Base-by-base conservation (phyloP, 2,113 vertebrate genomes). In the Phainopepla nitens region DNA sequence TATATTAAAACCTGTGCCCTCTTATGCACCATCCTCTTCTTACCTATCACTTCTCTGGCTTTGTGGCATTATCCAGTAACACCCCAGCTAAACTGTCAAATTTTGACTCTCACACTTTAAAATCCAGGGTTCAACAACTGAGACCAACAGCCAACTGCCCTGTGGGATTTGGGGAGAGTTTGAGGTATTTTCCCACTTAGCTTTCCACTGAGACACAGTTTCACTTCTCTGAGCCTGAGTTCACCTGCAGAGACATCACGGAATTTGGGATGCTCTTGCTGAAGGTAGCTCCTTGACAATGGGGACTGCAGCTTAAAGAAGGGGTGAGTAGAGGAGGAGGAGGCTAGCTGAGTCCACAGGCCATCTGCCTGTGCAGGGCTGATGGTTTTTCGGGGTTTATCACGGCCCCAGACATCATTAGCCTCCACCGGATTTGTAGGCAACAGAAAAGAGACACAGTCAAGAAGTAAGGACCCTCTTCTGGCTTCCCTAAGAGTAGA, bases 121-220 rank as follows among this genome's bases (percentile, higher is more conserved):
- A 61, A 4, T 1, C 10, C 3, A 5, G 29, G 5, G 13, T 45
- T 62, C 44, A 75, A 36, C 2, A 7, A 22, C 11, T 25, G 60
- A 11, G 14, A 73, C 31, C 54, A 87, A 57, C 0, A 6, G 51
- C 10, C 2, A 3, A 28, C 1, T 1, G 2, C 3, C 29, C 21
- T 0, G 0, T 29, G 24, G 35, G 13, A 15, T 61, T 3, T 10
- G 15, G 14, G 13, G 14, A 39, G 15, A 8, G 10, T 57, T 56
- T 60, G n/a, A 85, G 31, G 5, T 33, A 11, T 47, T 66, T 90
- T 45, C 7, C 15, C 4, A 17, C 23, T 53, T 85, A 23, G 4
- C 20, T 44, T 79, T 82, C 41, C 1, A 1, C 36, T 1, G 0
- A 35, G 25, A 8, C 41, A 69, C 69, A 13, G n/a, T 82, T 94